Percentiles rank a stretch among this genome's conserved stretches.
Evolutionary conservation across 1,140 invertebrate genomes (phyloP).

Genomic region (Bombus ignitus): DNA sequence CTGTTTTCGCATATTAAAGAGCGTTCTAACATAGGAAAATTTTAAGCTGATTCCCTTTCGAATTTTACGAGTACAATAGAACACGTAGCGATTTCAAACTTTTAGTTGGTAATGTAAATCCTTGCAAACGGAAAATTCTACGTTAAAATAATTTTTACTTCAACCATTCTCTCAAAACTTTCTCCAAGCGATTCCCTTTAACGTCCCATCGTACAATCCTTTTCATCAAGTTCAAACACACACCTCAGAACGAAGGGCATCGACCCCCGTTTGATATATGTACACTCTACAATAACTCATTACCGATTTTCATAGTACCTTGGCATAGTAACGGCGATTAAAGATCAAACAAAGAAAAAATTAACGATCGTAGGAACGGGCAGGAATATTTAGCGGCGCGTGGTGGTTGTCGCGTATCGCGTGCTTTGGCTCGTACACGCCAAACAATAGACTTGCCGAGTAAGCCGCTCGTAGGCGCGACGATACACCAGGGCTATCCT

Average conservation of each 20-base stretch:
- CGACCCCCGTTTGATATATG: not conserved
- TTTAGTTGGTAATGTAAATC: not conserved
- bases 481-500: conserved; percentile 52
- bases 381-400: conserved; percentile 56
- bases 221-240: too few relatives aligned
- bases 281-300: not conserved
- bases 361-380: conserved; percentile 30
- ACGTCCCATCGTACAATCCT: not conserved
- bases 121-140: not conserved
- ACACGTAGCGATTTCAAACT: not conserved
- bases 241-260: too few relatives aligned
- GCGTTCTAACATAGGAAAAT: too few relatives aligned
- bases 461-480: conserved; percentile 67
- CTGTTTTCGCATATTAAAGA: too few relatives aligned
- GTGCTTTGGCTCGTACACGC: conserved; percentile 24
- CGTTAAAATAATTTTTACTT: not conserved
- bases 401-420: conserved; percentile 21
- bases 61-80: not conserved
- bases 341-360: conserved; percentile 17
- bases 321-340: conserved; percentile 16
- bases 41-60: too few relatives aligned
- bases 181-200: not conserved
- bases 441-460: conserved; percentile 74
- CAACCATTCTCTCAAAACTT: not conserved
- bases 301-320: not conserved